Base-by-base conservation (phyloP, 92 coral and sea anemone species). In the Porites evermanni region DNA sequence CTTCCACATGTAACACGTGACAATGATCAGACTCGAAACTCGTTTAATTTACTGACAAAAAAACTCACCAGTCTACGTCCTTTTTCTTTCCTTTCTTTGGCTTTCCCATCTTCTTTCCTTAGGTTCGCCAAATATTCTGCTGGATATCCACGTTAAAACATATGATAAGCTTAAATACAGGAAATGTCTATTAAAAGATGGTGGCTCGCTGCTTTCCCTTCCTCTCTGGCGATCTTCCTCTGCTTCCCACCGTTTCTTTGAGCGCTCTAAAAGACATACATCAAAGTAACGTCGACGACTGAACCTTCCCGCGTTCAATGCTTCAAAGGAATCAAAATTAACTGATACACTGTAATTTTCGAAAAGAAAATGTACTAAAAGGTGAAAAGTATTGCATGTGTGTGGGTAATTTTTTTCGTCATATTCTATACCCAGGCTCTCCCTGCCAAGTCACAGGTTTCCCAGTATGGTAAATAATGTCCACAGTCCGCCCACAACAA, bases 31-130 rank as follows among this genome's bases (percentile, higher is more conserved):
- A 38, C 47, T 38, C 47, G 47, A 38, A 0, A 38, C 47, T 38
- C 47, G 6, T 38, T 38, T 38, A 17, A 29, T 67, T 69, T 12
- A 5, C 56, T 67, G 44, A 58, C 14, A 29, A 53, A 20, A 24
- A 29, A 51, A 87, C 96, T 80, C 86, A 96, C 99, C 99, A 96
- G 54, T 96, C 98, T 75, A 89, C 95, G 77, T 92, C 98, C 89
- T 93, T 95, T 91, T 93, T 96, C 81, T 91, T 96, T 8, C 87
- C 95, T 92, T 95, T 96, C 94, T 96, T 96, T 51, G 96, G 97
- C 81, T 95, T 96, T 70, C 98, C 98, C 98, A 95, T 95, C 69
- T 69, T 89, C 53, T 21, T 58, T 64, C 2, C 23, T 70, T 32
- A 32, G 32, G 60, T 47, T 64, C 5, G 12, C 80, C 68, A 51